Conservation (phyloP, 2,113 vertebrate genomes). For the Leucosticte australis region DNA sequence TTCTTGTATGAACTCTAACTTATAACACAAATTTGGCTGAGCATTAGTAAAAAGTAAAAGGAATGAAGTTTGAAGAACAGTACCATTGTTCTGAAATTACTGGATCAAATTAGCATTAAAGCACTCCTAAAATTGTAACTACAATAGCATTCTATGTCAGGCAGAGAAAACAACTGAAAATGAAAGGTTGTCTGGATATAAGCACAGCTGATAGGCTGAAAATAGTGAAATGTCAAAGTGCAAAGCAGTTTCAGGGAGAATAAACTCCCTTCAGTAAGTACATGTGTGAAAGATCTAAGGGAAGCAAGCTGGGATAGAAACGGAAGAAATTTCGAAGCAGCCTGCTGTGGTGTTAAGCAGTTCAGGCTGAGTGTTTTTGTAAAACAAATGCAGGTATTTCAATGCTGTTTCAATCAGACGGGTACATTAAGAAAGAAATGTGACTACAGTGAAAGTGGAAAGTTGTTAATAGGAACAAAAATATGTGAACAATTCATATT, state of each 20-base stretch:
- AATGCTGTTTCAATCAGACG: not conserved
- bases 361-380: not conserved
- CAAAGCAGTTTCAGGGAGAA: not conserved
- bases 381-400: not conserved
- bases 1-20: not conserved
- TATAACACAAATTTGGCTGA: not conserved
- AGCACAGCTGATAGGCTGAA: not conserved
- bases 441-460: not conserved
- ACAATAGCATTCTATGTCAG: not conserved
- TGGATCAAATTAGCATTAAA: not conserved
- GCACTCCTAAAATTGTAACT: not conserved
- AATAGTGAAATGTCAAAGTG: not conserved
- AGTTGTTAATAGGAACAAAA: not conserved
- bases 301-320: not conserved
- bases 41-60: not conserved
- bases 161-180: not conserved
- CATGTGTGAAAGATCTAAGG: not conserved
- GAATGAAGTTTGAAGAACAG: not conserved
- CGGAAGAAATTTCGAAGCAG: fast-evolving
- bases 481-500: not conserved
- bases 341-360: not conserved
- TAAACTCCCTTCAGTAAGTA: not conserved
- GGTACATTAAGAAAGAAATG: not conserved
- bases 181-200: not conserved
- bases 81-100: not conserved